These are phyloP conservation scores for Triplophysa siluroides DNA, from an alignment of 2,113 vertebrate species.

Conservation along the genomic window DNA sequence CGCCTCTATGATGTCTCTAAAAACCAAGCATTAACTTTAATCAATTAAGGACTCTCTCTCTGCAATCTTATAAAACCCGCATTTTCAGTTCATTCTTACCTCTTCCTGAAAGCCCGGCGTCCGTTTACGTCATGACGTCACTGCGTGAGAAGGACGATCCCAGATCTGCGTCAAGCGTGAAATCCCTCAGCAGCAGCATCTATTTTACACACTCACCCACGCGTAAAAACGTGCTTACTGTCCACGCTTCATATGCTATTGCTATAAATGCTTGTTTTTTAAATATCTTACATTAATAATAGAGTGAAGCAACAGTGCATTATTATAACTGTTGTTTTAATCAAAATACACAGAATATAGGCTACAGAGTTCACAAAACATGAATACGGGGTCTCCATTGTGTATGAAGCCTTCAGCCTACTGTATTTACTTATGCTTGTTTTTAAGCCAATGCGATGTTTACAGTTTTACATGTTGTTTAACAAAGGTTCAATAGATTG, in stretches of 20 bases:
- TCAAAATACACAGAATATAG: too few relatives aligned
- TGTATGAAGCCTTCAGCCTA: too few relatives aligned
- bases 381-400: too few relatives aligned
- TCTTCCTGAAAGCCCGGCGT: conserved; percentile 37
- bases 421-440: too few relatives aligned
- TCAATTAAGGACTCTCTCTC: background rate
- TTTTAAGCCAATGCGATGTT: too few relatives aligned
- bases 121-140: conserved; percentile 27
- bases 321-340: too few relatives aligned
- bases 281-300: too few relatives aligned
- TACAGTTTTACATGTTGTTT: too few relatives aligned
- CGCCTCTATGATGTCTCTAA: background rate
- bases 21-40: background rate
- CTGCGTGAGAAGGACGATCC: background rate
- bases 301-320: too few relatives aligned
- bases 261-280: background rate
- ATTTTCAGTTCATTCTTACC: conserved; percentile 35
- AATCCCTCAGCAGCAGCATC: background rate
- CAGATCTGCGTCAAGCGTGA: too few relatives aligned
- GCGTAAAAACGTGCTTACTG: background rate
- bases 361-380: too few relatives aligned
- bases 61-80: background rate
- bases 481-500: too few relatives aligned
- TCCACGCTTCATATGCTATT: background rate
- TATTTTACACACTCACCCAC: background rate